Conservation (phyloP, 64 coral and sea anemone genomes). For the Trachythela sp. region DNA sequence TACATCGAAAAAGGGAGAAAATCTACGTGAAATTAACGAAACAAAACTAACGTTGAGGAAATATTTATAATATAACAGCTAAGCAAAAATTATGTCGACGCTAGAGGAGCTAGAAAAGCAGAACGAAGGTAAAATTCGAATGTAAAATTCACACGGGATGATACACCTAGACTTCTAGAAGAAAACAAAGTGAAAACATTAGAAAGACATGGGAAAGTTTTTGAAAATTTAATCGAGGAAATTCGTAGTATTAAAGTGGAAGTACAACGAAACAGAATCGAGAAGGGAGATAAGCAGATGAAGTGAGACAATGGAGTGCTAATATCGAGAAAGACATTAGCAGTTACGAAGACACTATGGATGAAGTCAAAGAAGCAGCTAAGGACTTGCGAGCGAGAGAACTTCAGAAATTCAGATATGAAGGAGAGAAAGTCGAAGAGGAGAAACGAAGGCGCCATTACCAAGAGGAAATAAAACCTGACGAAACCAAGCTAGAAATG, state of each 20-base stretch:
- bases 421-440: background rate
- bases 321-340: background rate
- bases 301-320: slow-evolving; percentile 22
- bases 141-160: slow-evolving; percentile 26
- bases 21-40: no score
- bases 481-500: slow-evolving; percentile 27
- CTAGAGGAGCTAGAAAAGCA: slow-evolving; percentile 14
- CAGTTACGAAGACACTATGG: background rate
- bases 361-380: slow-evolving; percentile 8
- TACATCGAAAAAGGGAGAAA: no score
- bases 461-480: background rate
- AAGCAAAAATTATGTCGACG: background rate
- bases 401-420: background rate
- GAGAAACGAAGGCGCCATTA: background rate
- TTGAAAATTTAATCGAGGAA: slow-evolving; percentile 27
- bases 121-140: background rate
- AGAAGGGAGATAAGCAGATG: background rate
- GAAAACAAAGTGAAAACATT: slow-evolving; percentile 14
- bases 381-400: background rate
- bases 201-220: slow-evolving; percentile 5
- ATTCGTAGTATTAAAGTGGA: slow-evolving; percentile 12
- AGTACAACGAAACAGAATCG: slow-evolving; percentile 20
- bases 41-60: no score
- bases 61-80: background rate
- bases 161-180: slow-evolving; percentile 7